phyloP scores from a whole-genome alignment of 1,140 invertebrate genomes.

The Dryas iulia region DNA sequence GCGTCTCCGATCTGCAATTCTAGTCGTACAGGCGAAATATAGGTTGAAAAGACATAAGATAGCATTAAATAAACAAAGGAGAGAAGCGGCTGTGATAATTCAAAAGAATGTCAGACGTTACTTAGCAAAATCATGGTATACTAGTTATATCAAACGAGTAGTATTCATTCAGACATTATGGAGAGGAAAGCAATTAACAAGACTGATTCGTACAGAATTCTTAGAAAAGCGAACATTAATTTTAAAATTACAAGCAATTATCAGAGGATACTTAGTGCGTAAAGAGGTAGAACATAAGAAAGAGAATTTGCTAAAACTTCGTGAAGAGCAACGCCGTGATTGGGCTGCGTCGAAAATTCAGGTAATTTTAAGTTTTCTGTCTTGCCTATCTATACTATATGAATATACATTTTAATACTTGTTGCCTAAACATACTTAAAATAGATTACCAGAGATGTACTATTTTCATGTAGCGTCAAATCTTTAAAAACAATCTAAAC shows the following conservation, averaged over 20 bases:
- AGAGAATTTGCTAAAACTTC: constrained; percentile 69
- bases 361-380: constrained; percentile 46
- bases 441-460: too few relatives aligned
- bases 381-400: too few relatives aligned
- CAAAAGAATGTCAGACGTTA: constrained; percentile 84
- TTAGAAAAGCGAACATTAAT: constrained; percentile 54
- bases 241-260: constrained; percentile 68
- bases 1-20: constrained; percentile 40
- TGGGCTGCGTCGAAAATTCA: constrained; percentile 84
- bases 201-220: constrained; percentile 54
- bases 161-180: constrained; percentile 76
- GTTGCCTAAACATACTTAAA: too few relatives aligned
- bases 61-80: constrained; percentile 45
- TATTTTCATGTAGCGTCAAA: too few relatives aligned
- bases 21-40: constrained; percentile 63
- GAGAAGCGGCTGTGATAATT: constrained; percentile 81
- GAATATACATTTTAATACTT: too few relatives aligned
- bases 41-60: constrained; percentile 48
- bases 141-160: constrained; percentile 44
- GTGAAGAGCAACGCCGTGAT: constrained; percentile 64
- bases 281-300: constrained; percentile 56
- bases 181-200: constrained; percentile 58
- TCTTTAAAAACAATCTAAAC: too few relatives aligned
- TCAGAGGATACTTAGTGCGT: constrained; percentile 79
- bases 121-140: constrained; percentile 54